phyloP scores from a whole-genome alignment of 2,888 invertebrate species.

The Hirtodrosophila trivittata region DNA sequence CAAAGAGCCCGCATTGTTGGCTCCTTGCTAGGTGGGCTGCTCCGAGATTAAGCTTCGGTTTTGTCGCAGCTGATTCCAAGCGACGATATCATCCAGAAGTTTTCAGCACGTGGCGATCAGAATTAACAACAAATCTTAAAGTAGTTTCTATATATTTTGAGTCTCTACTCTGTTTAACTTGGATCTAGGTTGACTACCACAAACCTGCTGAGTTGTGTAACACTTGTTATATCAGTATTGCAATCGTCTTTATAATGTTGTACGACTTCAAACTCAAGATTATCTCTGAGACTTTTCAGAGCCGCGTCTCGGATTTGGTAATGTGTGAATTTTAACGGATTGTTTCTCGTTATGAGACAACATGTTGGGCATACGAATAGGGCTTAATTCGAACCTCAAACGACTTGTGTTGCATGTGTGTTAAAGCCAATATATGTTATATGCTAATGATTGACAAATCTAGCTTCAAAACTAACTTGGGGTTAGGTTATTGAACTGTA shows the following conservation, averaged over 20 bases:
- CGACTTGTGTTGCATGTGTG: constrained; percentile 5
- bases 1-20: neutral
- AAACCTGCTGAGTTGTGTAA: constrained; percentile 42
- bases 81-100: too few relatives aligned
- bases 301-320: neutral
- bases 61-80: neutral
- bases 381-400: constrained; percentile 14
- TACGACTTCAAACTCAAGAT: too few relatives aligned
- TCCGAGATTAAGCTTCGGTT: constrained; percentile 1
- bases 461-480: neutral
- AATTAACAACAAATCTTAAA: too few relatives aligned
- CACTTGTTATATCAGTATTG: constrained; percentile 53
- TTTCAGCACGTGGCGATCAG: too few relatives aligned
- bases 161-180: too few relatives aligned
- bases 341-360: constrained; percentile 10
- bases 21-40: constrained; percentile 8
- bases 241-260: constrained; percentile 22
- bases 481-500: too few relatives aligned
- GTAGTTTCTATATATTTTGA: too few relatives aligned
- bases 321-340: neutral
- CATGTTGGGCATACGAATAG: constrained; percentile 28
- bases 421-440: neutral
- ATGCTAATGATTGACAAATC: constrained; percentile 1
- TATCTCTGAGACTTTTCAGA: too few relatives aligned
- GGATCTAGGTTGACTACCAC: too few relatives aligned